phyloP scores from a whole-genome alignment of 37 sponge, comb jelly and placozoan genomes.

The Amphimedon queenslandica region DNA sequence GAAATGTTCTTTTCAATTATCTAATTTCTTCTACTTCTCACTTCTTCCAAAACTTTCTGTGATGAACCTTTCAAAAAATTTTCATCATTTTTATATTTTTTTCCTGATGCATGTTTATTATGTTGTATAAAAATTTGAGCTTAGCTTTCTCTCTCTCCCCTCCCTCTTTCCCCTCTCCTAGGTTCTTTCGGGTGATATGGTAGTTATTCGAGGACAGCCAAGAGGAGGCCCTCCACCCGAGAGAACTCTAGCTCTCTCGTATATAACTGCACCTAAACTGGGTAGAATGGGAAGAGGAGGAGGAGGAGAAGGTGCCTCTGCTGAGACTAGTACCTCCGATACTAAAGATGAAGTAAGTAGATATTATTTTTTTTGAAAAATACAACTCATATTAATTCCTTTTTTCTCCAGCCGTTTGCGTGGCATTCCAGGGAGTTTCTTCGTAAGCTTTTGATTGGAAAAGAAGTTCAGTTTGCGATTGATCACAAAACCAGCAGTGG shows the following conservation, averaged over 20 bases:
- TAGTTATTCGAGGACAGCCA: slow-evolving; percentile 89
- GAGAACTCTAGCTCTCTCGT: slow-evolving; percentile 68
- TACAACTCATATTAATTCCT: neutral
- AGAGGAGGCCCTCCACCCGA: slow-evolving; percentile 94
- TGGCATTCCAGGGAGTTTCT: slow-evolving; percentile 92
- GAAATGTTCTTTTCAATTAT: too few relatives aligned
- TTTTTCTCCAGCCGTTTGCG: slow-evolving; percentile 84
- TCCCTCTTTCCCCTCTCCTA: slow-evolving; percentile 16
- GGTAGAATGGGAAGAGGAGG: too few relatives aligned
- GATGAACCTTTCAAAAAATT: too few relatives aligned
- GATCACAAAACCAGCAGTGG: slow-evolving; percentile 60
- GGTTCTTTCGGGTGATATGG: slow-evolving; percentile 89
- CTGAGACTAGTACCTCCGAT: slow-evolving; percentile 26
- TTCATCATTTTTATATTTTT: too few relatives aligned
- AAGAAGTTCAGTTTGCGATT: slow-evolving; percentile 83
- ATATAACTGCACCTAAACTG: slow-evolving; percentile 83
- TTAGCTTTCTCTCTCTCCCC: neutral
- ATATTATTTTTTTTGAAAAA: too few relatives aligned
- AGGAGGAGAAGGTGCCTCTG: slow-evolving; percentile 30
- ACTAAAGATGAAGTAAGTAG: slow-evolving; percentile 53
- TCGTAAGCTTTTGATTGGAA: slow-evolving; percentile 76
- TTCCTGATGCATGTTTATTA: neutral
- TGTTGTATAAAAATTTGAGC: neutral
- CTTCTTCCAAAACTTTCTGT: too few relatives aligned
- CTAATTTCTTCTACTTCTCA: too few relatives aligned